Evolutionary conservation across 1,140 invertebrate species (phyloP).

Genomic region (Geopemphigus sp.): DNA sequence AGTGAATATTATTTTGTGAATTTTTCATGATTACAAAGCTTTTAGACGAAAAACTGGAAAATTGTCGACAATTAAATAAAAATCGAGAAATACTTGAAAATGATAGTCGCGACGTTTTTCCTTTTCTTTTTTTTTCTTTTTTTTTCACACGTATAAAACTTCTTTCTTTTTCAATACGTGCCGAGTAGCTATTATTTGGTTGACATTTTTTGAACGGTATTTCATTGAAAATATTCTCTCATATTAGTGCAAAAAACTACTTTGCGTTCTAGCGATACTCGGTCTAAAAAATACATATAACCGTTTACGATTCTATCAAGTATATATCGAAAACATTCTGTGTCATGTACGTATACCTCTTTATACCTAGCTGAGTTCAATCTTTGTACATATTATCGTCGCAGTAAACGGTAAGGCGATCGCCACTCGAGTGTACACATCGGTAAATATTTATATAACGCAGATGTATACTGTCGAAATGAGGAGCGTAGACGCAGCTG

Average conservation of each 20-base stretch:
- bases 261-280: background rate
- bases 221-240: background rate
- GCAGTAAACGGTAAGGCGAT: background rate
- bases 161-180: background rate
- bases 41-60: background rate
- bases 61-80: slow-evolving; percentile 9
- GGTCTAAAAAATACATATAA: background rate
- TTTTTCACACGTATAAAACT: background rate
- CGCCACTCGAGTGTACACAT: background rate
- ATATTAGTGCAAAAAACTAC: background rate
- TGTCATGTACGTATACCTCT: no score
- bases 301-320: background rate
- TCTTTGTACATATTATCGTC: background rate
- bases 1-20: no score
- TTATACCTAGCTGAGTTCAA: background rate
- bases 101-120: background rate
- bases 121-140: slow-evolving; percentile 1
- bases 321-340: no score
- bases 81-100: background rate
- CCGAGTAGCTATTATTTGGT: slow-evolving; percentile 1
- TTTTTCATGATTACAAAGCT: background rate
- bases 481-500: no score
- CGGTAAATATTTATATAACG: background rate
- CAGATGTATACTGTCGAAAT: background rate
- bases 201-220: background rate